phyloP scores from a whole-genome alignment of 2,797 vertebrate genomes.

The Atherinosoma microstoma region DNA sequence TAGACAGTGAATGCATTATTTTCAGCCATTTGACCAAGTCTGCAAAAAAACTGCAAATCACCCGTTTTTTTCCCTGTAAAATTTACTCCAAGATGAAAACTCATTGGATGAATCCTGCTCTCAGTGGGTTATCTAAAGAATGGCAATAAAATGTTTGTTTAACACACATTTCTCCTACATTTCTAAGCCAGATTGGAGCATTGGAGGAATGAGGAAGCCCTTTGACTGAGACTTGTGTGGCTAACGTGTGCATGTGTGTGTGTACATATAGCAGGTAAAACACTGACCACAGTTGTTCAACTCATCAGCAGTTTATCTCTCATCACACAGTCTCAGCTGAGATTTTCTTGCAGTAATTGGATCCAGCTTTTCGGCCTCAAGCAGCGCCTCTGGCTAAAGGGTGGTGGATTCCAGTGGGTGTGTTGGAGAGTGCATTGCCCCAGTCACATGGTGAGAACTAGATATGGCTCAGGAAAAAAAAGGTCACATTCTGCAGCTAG shows the following conservation, averaged over 20 bases:
- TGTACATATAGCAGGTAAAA: conserved; percentile 48
- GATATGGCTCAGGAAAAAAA: conserved; percentile 53
- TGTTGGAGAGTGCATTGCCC: conserved; percentile 21
- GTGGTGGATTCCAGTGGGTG: conserved; percentile 62
- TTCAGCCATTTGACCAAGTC: background rate
- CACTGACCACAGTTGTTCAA: conserved; percentile 45
- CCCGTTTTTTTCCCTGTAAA: too few relatives aligned
- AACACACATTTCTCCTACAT: too few relatives aligned
- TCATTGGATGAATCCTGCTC: too few relatives aligned
- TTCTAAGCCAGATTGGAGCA: background rate
- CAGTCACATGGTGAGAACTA: conserved; percentile 67
- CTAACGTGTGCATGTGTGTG: conserved; percentile 4
- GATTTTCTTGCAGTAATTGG: conserved; percentile 64
- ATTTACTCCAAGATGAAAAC: too few relatives aligned
- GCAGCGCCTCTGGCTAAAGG: conserved; percentile 58
- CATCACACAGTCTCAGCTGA: conserved; percentile 49
- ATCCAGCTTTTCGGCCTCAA: conserved; percentile 47
- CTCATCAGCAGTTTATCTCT: conserved; percentile 55
- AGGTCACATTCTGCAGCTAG: conserved; percentile 58
- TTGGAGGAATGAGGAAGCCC: conserved; percentile 4
- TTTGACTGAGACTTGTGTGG: background rate
- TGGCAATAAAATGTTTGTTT: too few relatives aligned
- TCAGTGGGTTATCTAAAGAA: too few relatives aligned
- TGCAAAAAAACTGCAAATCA: background rate
- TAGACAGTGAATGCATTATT: too few relatives aligned